Percentiles rank a stretch among this genome's conserved stretches.
Evolutionary conservation across 2,888 invertebrate species (phyloP).

Genomic region (Lithophane semibrunnea): DNA sequence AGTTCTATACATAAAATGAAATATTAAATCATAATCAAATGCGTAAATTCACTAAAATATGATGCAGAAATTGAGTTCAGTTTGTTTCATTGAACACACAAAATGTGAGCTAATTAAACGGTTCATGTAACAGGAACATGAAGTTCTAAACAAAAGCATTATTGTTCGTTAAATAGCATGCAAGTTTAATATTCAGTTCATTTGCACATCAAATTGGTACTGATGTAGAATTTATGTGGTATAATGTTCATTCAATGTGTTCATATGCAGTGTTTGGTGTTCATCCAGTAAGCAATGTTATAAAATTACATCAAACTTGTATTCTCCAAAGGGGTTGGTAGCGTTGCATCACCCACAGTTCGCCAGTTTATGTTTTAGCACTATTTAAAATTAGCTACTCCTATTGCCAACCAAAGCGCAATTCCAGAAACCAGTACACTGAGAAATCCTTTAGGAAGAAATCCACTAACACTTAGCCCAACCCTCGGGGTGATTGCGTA

Average conservation of each 20-base stretch:
- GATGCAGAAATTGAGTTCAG: background rate
- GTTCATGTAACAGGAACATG: background rate
- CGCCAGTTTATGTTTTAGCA: background rate
- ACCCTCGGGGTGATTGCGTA: too few species aligned
- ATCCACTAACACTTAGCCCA: rapidly evolving
- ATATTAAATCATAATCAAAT: constrained; percentile 4
- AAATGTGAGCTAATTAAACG: constrained; percentile 21
- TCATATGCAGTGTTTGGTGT: background rate
- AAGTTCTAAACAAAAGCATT: constrained; percentile 33
- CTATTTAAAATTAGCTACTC: background rate
- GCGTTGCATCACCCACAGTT: background rate
- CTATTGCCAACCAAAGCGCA: background rate
- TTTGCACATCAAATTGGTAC: constrained; percentile 27
- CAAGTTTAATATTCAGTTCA: constrained; percentile 12
- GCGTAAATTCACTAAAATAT: background rate
- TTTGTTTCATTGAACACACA: constrained; percentile 1
- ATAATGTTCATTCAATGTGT: background rate
- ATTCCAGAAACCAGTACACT: background rate
- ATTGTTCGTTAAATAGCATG: constrained; percentile 1
- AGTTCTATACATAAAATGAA: background rate
- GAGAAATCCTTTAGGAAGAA: background rate
- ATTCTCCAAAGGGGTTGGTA: too few species aligned
- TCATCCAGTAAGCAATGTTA: background rate
- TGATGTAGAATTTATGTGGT: constrained; percentile 9
- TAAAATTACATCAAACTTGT: background rate